Evolutionary conservation across 2,113 vertebrate genomes (phyloP), one percentile per base, ranked within the genome.

Genomic region (Ictalurus punctatus): DNA sequence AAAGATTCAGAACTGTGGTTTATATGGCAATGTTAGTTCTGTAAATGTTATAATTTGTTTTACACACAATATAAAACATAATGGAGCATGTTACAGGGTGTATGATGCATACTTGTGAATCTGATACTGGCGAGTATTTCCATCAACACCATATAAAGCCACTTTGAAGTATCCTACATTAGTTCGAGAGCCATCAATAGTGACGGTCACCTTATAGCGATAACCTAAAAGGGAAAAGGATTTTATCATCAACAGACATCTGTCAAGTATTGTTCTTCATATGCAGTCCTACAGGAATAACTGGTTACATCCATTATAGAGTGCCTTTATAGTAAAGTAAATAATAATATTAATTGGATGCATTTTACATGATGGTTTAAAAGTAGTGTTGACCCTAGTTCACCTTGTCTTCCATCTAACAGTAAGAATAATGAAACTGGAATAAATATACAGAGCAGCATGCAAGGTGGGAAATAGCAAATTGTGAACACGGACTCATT

Each of bases 181-280:
- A 1, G 90, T 73, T 27, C 0, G 83, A 0, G 37, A 91, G 63
- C 97, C 96, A 48, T 94, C 94, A 23, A 98, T 89, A 0, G 94
- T 96, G 44, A 97, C 74, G 0, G 87, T 93, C 10, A 96, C 58
- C 86, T 86, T 96, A 88, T 97, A 97, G 90, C 95, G 95, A 96
- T 97, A 98, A 86, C 95, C 97, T 98, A 74, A 48, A 86, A 86
- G n/a, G 34, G 52, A 40, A 85, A 80, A 63, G 10, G 27, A 40
- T 40, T 83, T 83, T 44, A 83, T 6, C 4, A 16, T 83, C n/a
- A 82, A 34, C n/a, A 59, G n/a, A 40, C 5, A 21, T 37, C 10
- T 83, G 34, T 25, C 5, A 79, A 76, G 13, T 44, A 17, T 44
- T 74, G 17, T 8, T 34, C 27, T 37, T 52, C 27, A 71, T 73